Conservation (phyloP, 2,113 vertebrate genomes). For the Bubo blakistoni region DNA sequence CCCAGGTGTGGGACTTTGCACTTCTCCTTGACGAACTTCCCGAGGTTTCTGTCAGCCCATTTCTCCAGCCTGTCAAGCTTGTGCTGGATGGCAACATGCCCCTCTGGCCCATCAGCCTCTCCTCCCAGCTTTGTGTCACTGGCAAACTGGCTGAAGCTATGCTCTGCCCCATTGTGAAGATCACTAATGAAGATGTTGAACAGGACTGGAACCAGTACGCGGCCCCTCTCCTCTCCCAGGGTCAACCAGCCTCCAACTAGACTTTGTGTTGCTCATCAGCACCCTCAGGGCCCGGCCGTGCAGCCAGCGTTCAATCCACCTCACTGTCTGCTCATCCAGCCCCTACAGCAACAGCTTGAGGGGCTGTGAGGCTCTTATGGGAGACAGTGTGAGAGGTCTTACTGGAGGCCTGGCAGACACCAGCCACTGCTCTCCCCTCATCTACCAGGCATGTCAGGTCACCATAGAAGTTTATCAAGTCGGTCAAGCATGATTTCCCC, state of each 20-base stretch:
- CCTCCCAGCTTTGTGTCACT: background rate
- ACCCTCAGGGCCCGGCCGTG: background rate
- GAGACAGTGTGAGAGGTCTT: background rate
- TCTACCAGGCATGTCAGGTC: background rate
- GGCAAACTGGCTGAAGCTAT: background rate
- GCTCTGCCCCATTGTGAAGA: background rate
- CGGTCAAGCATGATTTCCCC: background rate
- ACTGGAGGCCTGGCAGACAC: background rate
- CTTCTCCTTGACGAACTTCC: background rate
- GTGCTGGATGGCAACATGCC: too few relatives aligned
- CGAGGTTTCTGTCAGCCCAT: background rate
- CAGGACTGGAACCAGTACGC: fast-evolving
- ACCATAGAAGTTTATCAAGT: background rate
- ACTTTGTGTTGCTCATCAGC: background rate
- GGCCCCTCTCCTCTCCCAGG: background rate
- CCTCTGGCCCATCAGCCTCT: background rate
- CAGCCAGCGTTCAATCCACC: background rate
- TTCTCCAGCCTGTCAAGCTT: background rate
- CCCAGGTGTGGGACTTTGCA: background rate
- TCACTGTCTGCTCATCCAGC: background rate
- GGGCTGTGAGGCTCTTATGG: background rate
- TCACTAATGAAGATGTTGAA: background rate
- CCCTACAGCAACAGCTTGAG: background rate
- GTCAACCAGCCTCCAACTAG: background rate
- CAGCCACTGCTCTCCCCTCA: background rate